A percentile compares a stretch with the other conserved stretches of the same genome.
These are phyloP conservation scores for Sipha flava DNA, from an alignment of 1,140 invertebrate species.

Conservation along the genomic window DNA sequence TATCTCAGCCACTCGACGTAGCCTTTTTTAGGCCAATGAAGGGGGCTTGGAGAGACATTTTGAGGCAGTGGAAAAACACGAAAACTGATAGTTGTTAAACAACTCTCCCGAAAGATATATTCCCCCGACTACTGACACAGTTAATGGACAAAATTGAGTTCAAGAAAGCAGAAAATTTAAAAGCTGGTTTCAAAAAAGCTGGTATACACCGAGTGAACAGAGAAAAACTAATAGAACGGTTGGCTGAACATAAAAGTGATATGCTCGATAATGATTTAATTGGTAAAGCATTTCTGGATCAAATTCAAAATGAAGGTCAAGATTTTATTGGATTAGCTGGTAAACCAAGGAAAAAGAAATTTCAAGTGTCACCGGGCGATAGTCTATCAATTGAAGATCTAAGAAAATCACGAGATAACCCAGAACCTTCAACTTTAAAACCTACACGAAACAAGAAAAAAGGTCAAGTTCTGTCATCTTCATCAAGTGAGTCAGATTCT, in stretches of 20 bases:
- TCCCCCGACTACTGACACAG: neutral
- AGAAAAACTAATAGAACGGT: neutral
- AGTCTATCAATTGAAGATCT: neutral
- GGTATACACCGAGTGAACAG: neutral
- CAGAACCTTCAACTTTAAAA: neutral
- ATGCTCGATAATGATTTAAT: constrained; percentile 37
- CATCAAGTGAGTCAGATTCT: neutral
- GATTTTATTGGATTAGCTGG: constrained; percentile 33
- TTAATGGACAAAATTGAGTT: neutral
- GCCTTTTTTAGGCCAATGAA: constrained; percentile 43
- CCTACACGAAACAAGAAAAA: neutral
- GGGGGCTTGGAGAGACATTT: constrained; percentile 42
- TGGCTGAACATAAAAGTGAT: neutral
- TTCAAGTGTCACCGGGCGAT: neutral
- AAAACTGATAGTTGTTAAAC: neutral
- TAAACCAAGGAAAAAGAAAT: neutral
- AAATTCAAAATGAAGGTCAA: constrained; percentile 28
- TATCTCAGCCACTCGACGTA: constrained; percentile 46
- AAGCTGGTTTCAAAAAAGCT: neutral
- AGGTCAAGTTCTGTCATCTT: neutral
- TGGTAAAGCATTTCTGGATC: constrained; percentile 38
- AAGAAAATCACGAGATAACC: neutral
- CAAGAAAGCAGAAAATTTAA: neutral
- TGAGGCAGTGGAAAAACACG: constrained; percentile 33
- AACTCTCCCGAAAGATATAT: neutral